Percentiles rank a stretch among this genome's conserved stretches.
Evolutionary conservation across 1,140 invertebrate species (phyloP).

Genomic region (Nasonia vitripennis): DNA sequence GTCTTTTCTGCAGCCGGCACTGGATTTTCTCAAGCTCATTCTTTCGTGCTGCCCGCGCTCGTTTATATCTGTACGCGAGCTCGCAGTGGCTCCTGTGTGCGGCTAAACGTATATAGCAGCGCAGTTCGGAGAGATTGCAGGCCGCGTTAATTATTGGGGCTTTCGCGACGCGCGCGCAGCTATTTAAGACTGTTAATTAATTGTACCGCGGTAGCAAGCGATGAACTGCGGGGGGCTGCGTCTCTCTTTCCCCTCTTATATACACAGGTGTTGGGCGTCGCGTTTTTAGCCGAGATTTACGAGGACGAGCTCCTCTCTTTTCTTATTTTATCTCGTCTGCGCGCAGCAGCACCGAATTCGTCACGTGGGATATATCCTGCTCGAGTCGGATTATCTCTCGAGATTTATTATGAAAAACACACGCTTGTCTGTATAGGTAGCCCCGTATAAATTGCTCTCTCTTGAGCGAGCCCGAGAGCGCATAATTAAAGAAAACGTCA

Average conservation of each 20-base stretch:
- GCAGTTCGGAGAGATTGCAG: not conserved
- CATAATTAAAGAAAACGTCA: not conserved
- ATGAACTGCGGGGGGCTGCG: not conserved
- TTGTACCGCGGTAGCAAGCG: not conserved
- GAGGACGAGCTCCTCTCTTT: not conserved
- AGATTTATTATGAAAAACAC: not conserved
- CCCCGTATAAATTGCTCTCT: not conserved
- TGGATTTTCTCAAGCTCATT: constrained; percentile 15
- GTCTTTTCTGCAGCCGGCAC: not conserved
- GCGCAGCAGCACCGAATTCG: not conserved
- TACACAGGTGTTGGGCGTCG: not conserved
- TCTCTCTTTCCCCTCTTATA: not conserved
- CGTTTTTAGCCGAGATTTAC: not conserved
- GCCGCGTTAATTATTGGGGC: constrained; percentile 20
- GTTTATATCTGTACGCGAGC: not conserved
- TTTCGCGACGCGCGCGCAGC: not conserved
- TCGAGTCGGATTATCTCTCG: not conserved
- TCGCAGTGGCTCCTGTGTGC: not conserved
- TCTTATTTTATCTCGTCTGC: not conserved
- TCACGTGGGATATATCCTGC: not conserved
- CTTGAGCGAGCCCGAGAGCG: not conserved
- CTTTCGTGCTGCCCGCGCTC: not conserved
- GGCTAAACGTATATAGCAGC: not conserved
- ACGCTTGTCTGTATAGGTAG: not conserved
- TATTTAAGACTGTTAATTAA: constrained; percentile 29